These are phyloP conservation scores for Ophion obscuratus DNA, from an alignment of 2,888 invertebrate species.

Conservation along the genomic window DNA sequence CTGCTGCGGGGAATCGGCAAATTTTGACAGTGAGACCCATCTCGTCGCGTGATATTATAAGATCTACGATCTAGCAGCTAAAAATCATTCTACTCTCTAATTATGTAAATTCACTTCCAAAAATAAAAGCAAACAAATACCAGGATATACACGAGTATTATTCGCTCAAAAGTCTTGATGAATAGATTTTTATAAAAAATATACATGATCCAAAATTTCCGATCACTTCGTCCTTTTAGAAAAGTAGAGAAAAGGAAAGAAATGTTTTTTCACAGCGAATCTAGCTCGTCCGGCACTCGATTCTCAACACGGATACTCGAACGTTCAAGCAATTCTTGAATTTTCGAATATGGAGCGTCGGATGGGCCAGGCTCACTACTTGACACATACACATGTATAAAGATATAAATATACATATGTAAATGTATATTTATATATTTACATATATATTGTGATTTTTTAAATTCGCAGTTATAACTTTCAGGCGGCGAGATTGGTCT, in stretches of 20 bases:
- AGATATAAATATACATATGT: conserved; percentile 34
- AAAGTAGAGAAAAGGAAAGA: background rate
- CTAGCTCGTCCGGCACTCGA: conserved; percentile 78
- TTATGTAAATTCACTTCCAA: conserved; percentile 31
- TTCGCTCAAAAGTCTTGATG: conserved; percentile 67
- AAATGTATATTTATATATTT: conserved; percentile 46
- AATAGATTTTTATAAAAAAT: conserved; percentile 82
- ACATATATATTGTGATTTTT: conserved; percentile 44
- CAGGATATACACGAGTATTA: conserved; percentile 31
- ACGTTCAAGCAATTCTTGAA: conserved; percentile 83
- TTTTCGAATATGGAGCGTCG: conserved; percentile 82
- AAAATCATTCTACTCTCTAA: conserved; percentile 38
- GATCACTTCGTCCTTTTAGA: conserved; percentile 21
- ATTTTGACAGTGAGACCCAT: conserved; percentile 45
- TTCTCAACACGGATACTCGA: conserved; percentile 83
- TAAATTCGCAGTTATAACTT: conserved; percentile 36
- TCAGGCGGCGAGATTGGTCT: conserved; percentile 42
- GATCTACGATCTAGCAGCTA: conserved; percentile 56
- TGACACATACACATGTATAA: conserved; percentile 22
- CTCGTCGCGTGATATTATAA: conserved; percentile 48
- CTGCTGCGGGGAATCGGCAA: conserved; percentile 25
- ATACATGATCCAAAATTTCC: conserved; percentile 69
- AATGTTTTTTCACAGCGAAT: conserved; percentile 63
- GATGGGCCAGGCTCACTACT: conserved; percentile 68
- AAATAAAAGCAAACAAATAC: conserved; percentile 14